These are phyloP conservation scores for Pontoporia blainvillei DNA, from an alignment of 2,113 vertebrate species.

Conservation along the genomic window DNA sequence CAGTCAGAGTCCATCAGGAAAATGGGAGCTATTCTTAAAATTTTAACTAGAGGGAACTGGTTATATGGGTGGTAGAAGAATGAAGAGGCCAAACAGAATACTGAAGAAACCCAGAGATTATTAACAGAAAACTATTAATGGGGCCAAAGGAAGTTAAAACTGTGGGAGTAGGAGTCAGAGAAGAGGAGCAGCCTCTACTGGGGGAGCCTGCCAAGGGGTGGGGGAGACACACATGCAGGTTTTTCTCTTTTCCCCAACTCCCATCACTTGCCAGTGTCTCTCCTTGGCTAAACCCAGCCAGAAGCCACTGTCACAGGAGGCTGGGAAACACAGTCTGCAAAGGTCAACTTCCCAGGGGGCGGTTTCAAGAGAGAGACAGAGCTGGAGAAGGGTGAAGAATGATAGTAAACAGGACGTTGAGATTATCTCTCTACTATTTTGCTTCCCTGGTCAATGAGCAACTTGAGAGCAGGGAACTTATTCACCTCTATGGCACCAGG, in stretches of 20 bases:
- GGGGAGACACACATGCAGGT: not conserved
- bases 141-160: not conserved
- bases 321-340: not conserved
- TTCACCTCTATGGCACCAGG: not conserved
- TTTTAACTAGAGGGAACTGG: not conserved
- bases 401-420: not conserved
- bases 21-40: not conserved
- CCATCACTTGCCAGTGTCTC: not conserved
- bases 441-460: not conserved
- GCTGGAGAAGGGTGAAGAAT: not conserved
- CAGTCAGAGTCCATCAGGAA: not conserved
- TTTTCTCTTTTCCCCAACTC: not conserved
- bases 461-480: not conserved
- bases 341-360: not conserved
- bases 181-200: not conserved
- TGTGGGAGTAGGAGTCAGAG: not conserved
- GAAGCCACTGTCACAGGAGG: not conserved
- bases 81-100: not conserved
- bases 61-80: not conserved
- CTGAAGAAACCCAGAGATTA: not conserved
- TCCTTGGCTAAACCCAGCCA: not conserved
- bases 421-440: not conserved
- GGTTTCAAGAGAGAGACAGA: not conserved
- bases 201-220: not conserved
- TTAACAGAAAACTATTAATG: not conserved